Conservation (phyloP, 2,888 invertebrate species). For the Acanthopleura granulata region DNA sequence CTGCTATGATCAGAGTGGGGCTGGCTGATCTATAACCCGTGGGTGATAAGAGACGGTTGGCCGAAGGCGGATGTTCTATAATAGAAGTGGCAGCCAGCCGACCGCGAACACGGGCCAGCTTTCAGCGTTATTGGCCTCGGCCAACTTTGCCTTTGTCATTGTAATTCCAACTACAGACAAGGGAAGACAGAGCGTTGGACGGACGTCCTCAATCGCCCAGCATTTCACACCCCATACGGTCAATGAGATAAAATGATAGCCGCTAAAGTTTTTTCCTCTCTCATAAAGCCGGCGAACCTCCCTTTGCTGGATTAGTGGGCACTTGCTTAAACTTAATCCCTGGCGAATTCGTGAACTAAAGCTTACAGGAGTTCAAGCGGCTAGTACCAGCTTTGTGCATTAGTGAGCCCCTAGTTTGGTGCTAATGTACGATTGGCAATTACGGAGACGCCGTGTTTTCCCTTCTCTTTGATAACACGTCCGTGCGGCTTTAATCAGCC, state of each 20-base stretch:
- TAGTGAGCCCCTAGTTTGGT: background rate
- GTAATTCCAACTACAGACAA: background rate
- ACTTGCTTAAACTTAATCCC: background rate
- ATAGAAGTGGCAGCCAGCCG: background rate
- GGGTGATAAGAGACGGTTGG: background rate
- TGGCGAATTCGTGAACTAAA: background rate
- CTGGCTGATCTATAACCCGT: background rate
- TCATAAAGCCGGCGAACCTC: background rate
- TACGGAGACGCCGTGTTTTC: too few species aligned
- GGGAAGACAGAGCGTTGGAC: too few species aligned
- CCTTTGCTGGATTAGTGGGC: background rate
- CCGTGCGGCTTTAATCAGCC: too few species aligned
- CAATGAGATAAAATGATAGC: background rate
- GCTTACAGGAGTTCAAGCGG: background rate
- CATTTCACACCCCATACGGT: conserved; percentile 2
- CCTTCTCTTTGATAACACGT: too few species aligned
- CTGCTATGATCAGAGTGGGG: background rate
- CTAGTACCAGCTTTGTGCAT: background rate
- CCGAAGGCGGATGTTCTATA: conserved; percentile 6
- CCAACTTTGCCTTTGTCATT: conserved; percentile 8
- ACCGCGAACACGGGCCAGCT: conserved; percentile 2
- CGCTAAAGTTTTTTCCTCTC: background rate
- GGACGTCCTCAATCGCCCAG: background rate
- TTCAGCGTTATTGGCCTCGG: conserved; percentile 1
- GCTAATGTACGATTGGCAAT: too few species aligned